These are phyloP conservation scores for Nesometra sesokonis DNA, from an alignment of 35 echinoderm and acorn worm species.

Conservation along the genomic window DNA sequence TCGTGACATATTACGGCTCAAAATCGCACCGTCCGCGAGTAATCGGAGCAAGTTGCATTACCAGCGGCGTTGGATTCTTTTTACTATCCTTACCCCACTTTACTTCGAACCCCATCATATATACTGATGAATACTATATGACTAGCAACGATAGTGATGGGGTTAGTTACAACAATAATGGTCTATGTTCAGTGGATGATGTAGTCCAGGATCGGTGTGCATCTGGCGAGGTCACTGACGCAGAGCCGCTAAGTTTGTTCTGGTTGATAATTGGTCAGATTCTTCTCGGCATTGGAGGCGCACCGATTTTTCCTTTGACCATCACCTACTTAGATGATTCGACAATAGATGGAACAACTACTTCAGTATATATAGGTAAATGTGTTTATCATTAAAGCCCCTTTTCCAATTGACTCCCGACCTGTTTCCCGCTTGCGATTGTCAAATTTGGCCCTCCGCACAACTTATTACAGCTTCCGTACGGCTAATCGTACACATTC, in stretches of 20 bases:
- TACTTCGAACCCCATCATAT: background rate
- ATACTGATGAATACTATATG: background rate
- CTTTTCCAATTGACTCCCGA: too few relatives aligned
- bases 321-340: constrained; percentile 45
- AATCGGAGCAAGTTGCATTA: constrained; percentile 1
- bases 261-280: constrained; percentile 49
- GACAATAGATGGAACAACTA: constrained; percentile 14
- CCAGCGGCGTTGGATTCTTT: background rate
- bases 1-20: constrained; percentile 37
- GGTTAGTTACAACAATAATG: background rate
- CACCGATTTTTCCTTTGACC: constrained; percentile 30
- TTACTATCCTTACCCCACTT: constrained; percentile 22
- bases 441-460: too few relatives aligned
- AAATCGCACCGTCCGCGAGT: constrained; percentile 32
- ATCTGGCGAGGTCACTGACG: background rate
- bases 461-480: too few relatives aligned
- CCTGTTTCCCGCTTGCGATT: too few relatives aligned
- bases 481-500: too few relatives aligned
- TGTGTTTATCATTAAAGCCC: too few relatives aligned
- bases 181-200: background rate
- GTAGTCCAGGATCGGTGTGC: background rate
- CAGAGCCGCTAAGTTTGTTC: background rate
- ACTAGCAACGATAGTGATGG: background rate
- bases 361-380: constrained; percentile 41
- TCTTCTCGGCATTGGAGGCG: constrained; percentile 25